Conservation (phyloP, 2,888 invertebrate species). For the Anoncus sp. region DNA sequence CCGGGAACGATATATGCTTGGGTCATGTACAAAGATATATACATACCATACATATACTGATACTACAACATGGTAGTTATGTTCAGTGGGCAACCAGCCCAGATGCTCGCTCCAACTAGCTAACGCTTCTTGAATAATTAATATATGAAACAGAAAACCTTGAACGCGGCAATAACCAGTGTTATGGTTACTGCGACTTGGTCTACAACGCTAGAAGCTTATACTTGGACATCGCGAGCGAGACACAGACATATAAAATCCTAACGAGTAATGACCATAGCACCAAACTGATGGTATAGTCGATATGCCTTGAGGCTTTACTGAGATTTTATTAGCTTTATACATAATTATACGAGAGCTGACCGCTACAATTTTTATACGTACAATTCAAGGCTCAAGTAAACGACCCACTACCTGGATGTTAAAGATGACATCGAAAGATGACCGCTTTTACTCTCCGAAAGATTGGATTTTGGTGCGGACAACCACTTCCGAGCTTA, state of each 20-base stretch:
- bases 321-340: not conserved
- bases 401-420: not conserved
- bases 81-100: constrained; percentile 11
- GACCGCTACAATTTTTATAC: constrained; percentile 3
- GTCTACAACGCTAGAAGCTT: too few relatives aligned
- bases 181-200: constrained; percentile 20
- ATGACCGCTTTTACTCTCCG: too few relatives aligned
- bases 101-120: constrained; percentile 23
- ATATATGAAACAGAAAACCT: constrained; percentile 39
- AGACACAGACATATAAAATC: not conserved
- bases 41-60: constrained; percentile 6
- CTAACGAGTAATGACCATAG: constrained; percentile 9
- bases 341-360: not conserved
- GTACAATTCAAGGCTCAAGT: not conserved
- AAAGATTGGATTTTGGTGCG: too few relatives aligned
- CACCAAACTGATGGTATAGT: constrained; percentile 14
- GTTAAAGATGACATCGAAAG: too few relatives aligned
- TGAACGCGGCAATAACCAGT: constrained; percentile 24
- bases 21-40: constrained; percentile 19
- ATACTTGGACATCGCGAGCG: not conserved
- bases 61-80: not conserved
- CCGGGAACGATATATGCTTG: constrained; percentile 3
- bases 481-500: too few relatives aligned
- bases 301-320: constrained; percentile 4
- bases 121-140: constrained; percentile 55